Conservation (phyloP, 2,888 invertebrate genomes). For the Siphlonurus alternatus region DNA sequence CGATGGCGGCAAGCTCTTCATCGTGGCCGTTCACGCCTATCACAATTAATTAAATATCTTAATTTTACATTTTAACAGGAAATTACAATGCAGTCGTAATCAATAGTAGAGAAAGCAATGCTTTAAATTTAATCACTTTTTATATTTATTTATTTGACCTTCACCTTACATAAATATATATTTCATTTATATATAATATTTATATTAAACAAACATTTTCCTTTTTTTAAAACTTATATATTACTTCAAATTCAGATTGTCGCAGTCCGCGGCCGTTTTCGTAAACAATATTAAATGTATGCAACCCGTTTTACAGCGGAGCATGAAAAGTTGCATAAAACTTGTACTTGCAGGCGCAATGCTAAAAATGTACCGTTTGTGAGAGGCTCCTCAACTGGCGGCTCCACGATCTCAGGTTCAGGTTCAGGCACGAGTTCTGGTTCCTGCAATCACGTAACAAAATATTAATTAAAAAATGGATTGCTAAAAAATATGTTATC, state of each 20-base stretch:
- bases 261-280: neutral
- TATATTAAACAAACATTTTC: too few species aligned
- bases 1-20: neutral
- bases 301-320: neutral
- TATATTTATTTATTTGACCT: too few species aligned
- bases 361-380: neutral
- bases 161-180: too few species aligned
- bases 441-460: too few species aligned
- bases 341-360: neutral
- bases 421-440: neutral
- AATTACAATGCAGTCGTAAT: neutral
- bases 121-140: neutral
- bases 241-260: neutral
- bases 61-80: too few species aligned
- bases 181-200: too few species aligned
- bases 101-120: neutral
- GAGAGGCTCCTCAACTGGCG: neutral
- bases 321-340: neutral
- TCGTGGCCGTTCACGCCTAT: neutral
- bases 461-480: too few species aligned
- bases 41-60: neutral
- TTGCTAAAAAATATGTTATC: too few species aligned
- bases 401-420: neutral
- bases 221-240: neutral
- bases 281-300: neutral